phyloP scores from a whole-genome alignment of 2,888 invertebrate genomes.

The Leucania comma region DNA sequence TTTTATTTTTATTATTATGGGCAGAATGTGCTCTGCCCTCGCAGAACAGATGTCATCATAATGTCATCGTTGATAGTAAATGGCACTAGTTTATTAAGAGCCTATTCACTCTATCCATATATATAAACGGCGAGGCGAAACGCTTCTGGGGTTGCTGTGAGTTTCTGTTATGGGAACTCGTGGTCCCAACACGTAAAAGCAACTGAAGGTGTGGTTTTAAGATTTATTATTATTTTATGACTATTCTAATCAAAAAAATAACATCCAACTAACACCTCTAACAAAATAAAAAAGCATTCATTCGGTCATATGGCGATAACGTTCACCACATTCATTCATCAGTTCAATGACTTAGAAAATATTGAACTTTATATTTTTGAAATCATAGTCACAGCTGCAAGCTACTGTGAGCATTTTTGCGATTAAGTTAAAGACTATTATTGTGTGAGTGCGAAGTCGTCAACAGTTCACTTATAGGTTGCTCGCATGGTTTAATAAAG shows the following conservation, averaged over 20 bases:
- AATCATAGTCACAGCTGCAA: neutral
- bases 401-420: conserved; percentile 3
- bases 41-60: too few species aligned
- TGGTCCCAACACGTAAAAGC: too few species aligned
- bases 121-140: too few species aligned
- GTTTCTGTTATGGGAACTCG: too few species aligned
- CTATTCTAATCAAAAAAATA: neutral
- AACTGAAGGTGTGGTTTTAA: too few species aligned
- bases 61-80: too few species aligned
- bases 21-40: too few species aligned
- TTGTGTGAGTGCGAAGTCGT: neutral
- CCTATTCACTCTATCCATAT: too few species aligned
- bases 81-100: too few species aligned
- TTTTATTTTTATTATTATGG: too few species aligned
- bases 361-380: conserved; percentile 43
- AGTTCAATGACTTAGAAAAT: conserved; percentile 61
- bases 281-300: conserved; percentile 14
- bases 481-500: conserved; percentile 23
- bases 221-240: neutral
- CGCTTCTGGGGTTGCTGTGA: too few species aligned
- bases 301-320: conserved; percentile 12
- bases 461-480: neutral
- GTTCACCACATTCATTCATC: conserved; percentile 46
- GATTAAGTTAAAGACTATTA: neutral
- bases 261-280: neutral